A percentile compares a stretch with the other conserved stretches of the same genome.
phyloP scores from a whole-genome alignment of 2,113 vertebrate species.

The Oncorhynchus tshawytscha region DNA sequence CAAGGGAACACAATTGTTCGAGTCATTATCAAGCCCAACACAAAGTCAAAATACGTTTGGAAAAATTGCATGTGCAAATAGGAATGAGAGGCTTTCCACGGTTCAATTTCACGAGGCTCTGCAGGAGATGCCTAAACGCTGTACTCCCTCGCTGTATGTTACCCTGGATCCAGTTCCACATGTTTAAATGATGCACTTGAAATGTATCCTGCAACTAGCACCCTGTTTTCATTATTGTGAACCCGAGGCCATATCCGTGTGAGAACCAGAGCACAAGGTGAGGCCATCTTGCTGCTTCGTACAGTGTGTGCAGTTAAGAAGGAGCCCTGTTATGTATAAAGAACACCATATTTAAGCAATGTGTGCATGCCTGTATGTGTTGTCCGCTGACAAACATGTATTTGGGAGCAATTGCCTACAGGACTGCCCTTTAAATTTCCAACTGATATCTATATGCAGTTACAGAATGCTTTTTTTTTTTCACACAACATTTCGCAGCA shows the following conservation, averaged over 20 bases:
- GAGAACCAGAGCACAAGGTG: constrained; percentile 48
- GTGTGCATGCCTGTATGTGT: constrained; percentile 6
- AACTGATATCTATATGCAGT: constrained; percentile 18
- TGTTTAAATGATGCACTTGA: constrained; percentile 65
- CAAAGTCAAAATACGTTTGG: not conserved
- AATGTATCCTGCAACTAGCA: constrained; percentile 64
- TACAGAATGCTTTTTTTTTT: constrained; percentile 24
- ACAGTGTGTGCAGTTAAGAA: constrained; percentile 42
- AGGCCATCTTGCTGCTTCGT: constrained; percentile 51
- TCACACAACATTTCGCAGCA: constrained; percentile 18
- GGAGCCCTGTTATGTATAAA: constrained; percentile 61
- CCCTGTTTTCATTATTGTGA: constrained; percentile 52
- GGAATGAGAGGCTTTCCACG: constrained; percentile 2
- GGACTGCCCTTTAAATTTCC: not conserved
- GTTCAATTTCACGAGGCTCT: constrained; percentile 10
- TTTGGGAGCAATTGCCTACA: not conserved
- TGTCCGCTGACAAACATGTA: not conserved
- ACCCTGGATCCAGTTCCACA: constrained; percentile 56
- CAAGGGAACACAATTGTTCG: not conserved
- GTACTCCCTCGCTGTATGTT: constrained; percentile 31
- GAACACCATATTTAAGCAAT: constrained; percentile 67
- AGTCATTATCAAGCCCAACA: not conserved
- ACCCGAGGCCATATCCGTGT: constrained; percentile 37
- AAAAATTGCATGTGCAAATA: constrained; percentile 18
- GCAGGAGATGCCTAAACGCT: constrained; percentile 20